Conservation (phyloP, 2,797 vertebrate genomes). For the Percopsis omiscomaycus region DNA sequence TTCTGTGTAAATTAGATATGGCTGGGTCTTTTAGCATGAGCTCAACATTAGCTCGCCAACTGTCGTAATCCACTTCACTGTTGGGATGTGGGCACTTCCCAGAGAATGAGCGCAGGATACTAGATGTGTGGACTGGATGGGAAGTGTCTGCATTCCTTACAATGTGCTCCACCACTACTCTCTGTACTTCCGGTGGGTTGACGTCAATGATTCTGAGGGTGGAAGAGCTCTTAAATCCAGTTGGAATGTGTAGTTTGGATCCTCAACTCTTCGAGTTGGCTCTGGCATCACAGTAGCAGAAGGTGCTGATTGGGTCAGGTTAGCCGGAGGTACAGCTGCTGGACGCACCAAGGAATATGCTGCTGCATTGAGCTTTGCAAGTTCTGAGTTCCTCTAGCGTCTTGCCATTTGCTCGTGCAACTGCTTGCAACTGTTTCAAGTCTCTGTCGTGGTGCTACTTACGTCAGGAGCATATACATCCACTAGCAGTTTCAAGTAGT, state of each 20-base stretch:
- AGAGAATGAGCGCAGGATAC: neutral
- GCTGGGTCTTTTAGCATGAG: neutral
- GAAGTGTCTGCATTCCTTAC: neutral
- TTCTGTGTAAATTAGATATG: neutral
- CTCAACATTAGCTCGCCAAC: neutral
- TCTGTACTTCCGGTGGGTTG: neutral
- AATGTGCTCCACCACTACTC: constrained; percentile 1
- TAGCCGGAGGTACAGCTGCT: too few species aligned
- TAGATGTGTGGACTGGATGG: neutral
- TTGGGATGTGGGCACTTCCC: neutral
- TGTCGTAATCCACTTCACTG: neutral
- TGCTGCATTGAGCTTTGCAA: too few species aligned
- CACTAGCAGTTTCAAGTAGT: too few species aligned
- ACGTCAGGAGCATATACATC: too few species aligned
- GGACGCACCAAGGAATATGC: too few species aligned
- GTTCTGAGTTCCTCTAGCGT: too few species aligned
- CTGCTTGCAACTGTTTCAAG: too few species aligned
- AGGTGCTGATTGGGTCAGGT: too few species aligned
- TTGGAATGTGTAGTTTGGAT: neutral
- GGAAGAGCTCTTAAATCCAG: neutral
- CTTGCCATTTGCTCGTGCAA: too few species aligned
- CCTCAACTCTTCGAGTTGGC: neutral
- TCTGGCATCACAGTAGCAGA: too few species aligned
- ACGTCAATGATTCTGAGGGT: neutral
- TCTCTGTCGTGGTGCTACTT: too few species aligned